phyloP scores from a whole-genome alignment of 2,888 invertebrate species.

The Euclidia mi region DNA sequence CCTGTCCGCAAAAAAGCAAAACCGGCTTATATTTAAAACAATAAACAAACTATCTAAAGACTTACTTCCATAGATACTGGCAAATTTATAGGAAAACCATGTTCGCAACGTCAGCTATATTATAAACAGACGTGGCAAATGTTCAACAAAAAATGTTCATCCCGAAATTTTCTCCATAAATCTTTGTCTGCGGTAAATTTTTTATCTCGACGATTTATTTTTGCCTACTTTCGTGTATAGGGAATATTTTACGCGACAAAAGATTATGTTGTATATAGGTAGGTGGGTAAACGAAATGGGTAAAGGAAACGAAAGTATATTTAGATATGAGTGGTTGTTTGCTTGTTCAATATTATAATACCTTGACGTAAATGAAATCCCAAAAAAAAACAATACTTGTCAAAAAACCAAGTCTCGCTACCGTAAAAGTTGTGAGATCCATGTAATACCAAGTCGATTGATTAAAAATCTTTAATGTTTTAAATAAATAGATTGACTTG shows the following conservation, averaged over 20 bases:
- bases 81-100: conserved; percentile 24
- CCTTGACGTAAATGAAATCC: too few species aligned
- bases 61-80: conserved; percentile 4
- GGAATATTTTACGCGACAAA: conserved; percentile 72
- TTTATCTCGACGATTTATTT: conserved; percentile 78
- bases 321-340: neutral
- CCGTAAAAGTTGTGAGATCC: too few species aligned
- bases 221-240: conserved; percentile 72
- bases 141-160: conserved; percentile 60
- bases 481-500: too few species aligned
- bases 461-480: too few species aligned
- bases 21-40: neutral
- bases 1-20: too few species aligned
- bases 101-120: conserved; percentile 27
- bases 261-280: conserved; percentile 28
- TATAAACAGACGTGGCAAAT: conserved; percentile 45
- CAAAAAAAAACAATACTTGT: too few species aligned
- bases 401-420: too few species aligned
- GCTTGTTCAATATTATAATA: too few species aligned
- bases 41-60: conserved; percentile 7
- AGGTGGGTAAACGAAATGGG: conserved; percentile 18
- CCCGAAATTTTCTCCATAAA: conserved; percentile 70
- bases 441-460: too few species aligned
- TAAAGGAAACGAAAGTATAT: neutral
- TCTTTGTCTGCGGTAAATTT: conserved; percentile 71